A percentile compares a stretch with the other conserved stretches of the same genome.
Conservation (phyloP, 2,113 vertebrate genomes). For the Gadus chalcogrammus region DNA sequence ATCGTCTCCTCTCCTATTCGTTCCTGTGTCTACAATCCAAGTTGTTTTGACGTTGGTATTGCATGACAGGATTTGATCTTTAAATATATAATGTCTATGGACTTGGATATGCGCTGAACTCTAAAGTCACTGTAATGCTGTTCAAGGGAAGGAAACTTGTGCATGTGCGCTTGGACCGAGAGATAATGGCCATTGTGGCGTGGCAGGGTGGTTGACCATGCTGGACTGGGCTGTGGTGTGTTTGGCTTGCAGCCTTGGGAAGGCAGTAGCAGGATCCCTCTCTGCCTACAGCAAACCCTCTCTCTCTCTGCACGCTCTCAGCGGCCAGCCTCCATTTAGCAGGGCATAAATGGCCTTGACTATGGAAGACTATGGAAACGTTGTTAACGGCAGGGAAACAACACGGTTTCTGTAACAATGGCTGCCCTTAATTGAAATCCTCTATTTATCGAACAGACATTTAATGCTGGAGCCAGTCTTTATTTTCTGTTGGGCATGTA, state of each 20-base stretch:
- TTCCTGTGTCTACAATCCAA: too few species aligned
- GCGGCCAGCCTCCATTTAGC: conserved; percentile 31
- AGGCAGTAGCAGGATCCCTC: conserved; percentile 5
- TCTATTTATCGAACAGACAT: conserved; percentile 48
- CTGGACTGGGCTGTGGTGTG: conserved; percentile 22
- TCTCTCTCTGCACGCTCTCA: conserved; percentile 28
- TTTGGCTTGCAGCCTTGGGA: conserved; percentile 34
- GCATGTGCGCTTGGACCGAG: conserved; percentile 9
- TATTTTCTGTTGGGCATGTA: conserved; percentile 38
- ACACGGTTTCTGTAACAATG: conserved; percentile 36
- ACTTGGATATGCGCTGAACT: too few species aligned
- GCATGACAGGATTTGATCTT: too few species aligned
- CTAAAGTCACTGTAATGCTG: conserved; percentile 3
- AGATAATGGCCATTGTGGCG: conserved; percentile 28
- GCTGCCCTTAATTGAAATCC: conserved; percentile 48
- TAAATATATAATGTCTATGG: too few species aligned
- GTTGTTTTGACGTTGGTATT: too few species aligned
- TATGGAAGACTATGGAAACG: conserved; percentile 13
- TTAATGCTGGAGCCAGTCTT: background rate
- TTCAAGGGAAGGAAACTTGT: conserved; percentile 28
- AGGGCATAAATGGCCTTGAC: conserved; percentile 27
- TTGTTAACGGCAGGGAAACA: conserved; percentile 38
- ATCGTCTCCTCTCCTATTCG: too few species aligned
- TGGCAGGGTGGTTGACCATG: conserved; percentile 20
- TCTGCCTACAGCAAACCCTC: conserved; percentile 13